Evolutionary conservation across 2,888 invertebrate genomes (phyloP).

Genomic region (Poecilobothrus nobilitatus): DNA sequence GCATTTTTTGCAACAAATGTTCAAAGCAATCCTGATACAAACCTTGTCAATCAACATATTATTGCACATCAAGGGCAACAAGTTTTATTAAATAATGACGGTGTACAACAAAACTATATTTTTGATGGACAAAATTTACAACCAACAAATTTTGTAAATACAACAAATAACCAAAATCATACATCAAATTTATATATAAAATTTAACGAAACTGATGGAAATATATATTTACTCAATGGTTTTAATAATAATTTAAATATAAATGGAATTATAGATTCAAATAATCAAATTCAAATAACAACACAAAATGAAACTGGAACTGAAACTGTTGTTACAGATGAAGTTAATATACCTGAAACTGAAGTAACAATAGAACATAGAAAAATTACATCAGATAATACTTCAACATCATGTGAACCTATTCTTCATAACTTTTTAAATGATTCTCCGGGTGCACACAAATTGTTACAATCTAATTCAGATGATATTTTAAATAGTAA

Average conservation of each 20-base stretch:
- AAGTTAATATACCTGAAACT: neutral
- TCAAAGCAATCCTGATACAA: neutral
- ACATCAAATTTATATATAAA: neutral
- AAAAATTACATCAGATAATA: neutral
- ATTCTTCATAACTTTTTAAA: neutral
- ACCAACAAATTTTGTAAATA: neutral
- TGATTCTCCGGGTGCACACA: neutral
- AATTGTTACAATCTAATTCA: neutral
- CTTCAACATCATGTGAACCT: neutral
- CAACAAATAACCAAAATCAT: neutral
- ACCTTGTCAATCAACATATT: neutral
- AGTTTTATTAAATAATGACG: neutral
- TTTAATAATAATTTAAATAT: neutral
- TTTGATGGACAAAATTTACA: constrained; percentile 1
- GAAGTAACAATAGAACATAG: neutral
- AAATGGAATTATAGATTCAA: neutral
- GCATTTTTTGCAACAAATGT: neutral
- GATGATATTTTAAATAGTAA: neutral
- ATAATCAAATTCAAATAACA: neutral
- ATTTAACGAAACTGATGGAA: neutral
- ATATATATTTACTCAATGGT: neutral
- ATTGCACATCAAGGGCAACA: neutral
- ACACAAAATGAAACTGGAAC: neutral
- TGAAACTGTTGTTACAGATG: neutral
- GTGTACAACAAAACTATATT: neutral